Percentiles rank a stretch among this genome's conserved stretches.
Conservation (phyloP, 2,113 vertebrate genomes). For the Petromus typicus region DNA sequence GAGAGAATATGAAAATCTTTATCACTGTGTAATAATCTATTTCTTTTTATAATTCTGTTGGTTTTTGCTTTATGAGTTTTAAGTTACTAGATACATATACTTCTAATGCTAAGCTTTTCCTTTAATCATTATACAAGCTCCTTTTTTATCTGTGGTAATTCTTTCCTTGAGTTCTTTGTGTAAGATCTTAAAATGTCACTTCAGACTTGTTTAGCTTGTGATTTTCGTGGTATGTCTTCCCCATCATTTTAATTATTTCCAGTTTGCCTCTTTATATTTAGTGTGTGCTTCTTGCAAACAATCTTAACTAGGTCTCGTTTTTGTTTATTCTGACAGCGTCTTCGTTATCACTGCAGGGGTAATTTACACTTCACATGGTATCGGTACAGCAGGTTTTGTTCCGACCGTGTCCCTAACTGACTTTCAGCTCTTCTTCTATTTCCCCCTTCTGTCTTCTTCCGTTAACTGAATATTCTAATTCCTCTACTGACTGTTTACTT, state of each 20-base stretch:
- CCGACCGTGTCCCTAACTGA: background rate
- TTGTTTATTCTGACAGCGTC: background rate
- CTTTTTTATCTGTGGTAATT: background rate
- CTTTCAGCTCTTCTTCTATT: background rate
- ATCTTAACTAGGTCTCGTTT: background rate
- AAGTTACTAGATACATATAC: background rate
- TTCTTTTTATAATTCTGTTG: background rate
- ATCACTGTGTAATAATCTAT: background rate
- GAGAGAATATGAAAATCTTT: background rate
- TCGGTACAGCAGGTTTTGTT: background rate
- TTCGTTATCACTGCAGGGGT: constrained; percentile 20
- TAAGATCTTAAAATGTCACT: background rate
- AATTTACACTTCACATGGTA: background rate
- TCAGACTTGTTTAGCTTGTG: background rate
- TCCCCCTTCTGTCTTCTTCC: background rate
- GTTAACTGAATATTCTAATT: constrained; percentile 3
- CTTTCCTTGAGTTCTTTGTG: background rate
- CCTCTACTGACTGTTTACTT: background rate
- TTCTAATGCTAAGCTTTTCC: background rate
- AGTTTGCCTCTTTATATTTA: background rate
- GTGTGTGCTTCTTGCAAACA: background rate
- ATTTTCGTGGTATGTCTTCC: background rate
- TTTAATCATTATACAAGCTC: background rate
- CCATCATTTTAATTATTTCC: background rate
- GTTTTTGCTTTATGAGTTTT: background rate